Base-by-base conservation (phyloP, 2,888 invertebrate species). In the Tethea ocularis region DNA sequence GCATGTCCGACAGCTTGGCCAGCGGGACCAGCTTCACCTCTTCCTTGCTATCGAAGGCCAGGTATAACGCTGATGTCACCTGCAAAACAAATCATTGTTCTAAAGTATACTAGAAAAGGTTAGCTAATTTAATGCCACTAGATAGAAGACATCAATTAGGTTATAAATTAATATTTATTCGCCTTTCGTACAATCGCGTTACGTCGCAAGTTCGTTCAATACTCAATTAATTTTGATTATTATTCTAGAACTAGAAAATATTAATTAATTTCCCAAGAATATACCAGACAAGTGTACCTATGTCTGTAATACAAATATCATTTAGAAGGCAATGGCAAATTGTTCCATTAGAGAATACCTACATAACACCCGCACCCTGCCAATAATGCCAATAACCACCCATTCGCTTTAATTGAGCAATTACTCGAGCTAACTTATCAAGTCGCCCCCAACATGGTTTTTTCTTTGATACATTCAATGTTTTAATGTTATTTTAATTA, bases 1-100 rank as follows among this genome's bases (percentile, higher is more conserved):
- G 91, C 59, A 96, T 84, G 82, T 97, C 97, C 2, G 97, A 96
- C 15, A 95, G 75, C 22, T 88, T 82, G 62, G 95, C 94, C 38
- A 93, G 80, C 38, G 74, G 75, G 26, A 73, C 80, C 67, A 93
- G 84, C 52, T 80, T 78, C 23, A 71, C 60, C 84, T 89, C 86
- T 54, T 70, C 51, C 7, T 57, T 0, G 8, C 61, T 83, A 59
- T 88, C 93, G 75, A 93, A 83, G 62, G 88, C 86, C 75, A 94
- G 87, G 85, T 88, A 93, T 71, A 94, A 86, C 66, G 88, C 94
- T 61, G 94, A 93, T 54, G 93, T 94, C 74, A 94, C 62, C 93
- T 90, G 82, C 23, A 68, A 66, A 29, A 29, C 29, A 0, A 26
- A 26, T 26, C 2, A 6, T 26, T 6, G 5, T 24, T 24, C 24